phyloP scores from a whole-genome alignment of 2,888 invertebrate species.

The Lutraria lutraria region DNA sequence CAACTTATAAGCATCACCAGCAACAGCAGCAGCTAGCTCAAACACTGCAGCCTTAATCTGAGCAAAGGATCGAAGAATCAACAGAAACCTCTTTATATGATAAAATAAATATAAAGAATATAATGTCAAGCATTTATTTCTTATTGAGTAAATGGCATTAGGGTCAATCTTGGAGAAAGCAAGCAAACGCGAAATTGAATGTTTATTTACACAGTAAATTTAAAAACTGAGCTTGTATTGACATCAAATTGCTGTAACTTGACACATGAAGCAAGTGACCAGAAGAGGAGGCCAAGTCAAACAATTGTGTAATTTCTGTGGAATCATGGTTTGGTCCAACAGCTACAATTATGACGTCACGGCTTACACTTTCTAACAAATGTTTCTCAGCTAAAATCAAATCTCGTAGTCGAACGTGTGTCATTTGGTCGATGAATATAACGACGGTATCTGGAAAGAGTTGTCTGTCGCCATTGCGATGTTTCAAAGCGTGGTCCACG shows the following conservation, averaged over 20 bases:
- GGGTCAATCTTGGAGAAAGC: neutral
- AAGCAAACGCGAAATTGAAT: neutral
- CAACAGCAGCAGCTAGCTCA: no score
- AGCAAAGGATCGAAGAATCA: no score
- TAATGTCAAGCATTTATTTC: no score
- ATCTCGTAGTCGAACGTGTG: slow-evolving; percentile 22
- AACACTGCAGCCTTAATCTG: no score
- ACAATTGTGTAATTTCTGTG: slow-evolving; percentile 33
- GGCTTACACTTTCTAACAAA: neutral
- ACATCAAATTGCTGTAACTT: slow-evolving; percentile 21
- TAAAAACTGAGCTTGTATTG: slow-evolving; percentile 3
- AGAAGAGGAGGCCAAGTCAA: slow-evolving; percentile 21
- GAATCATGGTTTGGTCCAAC: slow-evolving; percentile 25
- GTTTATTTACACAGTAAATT: slow-evolving; percentile 25
- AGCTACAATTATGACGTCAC: slow-evolving; percentile 30
- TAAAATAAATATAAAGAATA: no score
- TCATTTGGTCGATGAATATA: slow-evolving; percentile 26
- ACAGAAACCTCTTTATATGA: no score
- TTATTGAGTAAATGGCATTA: no score
- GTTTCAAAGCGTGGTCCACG: slow-evolving; percentile 2
- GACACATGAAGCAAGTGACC: slow-evolving; percentile 29
- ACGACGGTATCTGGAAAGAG: neutral
- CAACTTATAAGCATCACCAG: no score
- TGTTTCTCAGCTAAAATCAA: slow-evolving; percentile 1
- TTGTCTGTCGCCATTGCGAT: slow-evolving; percentile 9